Base-by-base conservation (phyloP, 2,888 invertebrate species). In the Mythimna vitellina region DNA sequence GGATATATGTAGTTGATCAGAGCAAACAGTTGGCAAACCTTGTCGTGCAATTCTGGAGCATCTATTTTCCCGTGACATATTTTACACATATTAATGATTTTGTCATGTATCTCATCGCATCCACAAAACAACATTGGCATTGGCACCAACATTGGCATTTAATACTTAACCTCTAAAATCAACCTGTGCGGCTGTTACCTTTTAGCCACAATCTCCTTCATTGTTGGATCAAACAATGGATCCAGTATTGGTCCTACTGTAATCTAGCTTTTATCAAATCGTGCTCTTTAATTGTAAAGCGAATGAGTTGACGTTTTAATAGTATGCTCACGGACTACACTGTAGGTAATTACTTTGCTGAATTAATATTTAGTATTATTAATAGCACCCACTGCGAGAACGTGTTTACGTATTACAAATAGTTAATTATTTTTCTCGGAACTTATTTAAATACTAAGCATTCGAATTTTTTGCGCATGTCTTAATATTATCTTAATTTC, bases 281-380 rank as follows among this genome's bases (percentile, higher is more conserved):
- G 62, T 70, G 51, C 5, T 60, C 29, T 76, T 69, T 70, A 73
- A 79, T 72, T 70, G 54, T 83, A 64, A 66, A 73, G 38, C 32
- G 25, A 83, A 82, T 73, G 65, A 80, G 70, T 76, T 60, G 76
- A 76, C 68, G 73, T 65, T 81, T 80, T 70, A 80, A 70, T 83
- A 49, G 35, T 49, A 66, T 58, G 68, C 54, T 80, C 63, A 71
- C 60, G 54, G 58, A 65, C 62, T 38, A 65, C 35, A 51, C 57
- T 14, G 74, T 42, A 22, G n/a, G 49, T 70, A 78, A 78, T 81
- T 81, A 70, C 60, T 66, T 77, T n/a, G n/a, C 35, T 17, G 22
- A 77, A 78, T 60, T 42, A 65, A 51, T 79, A 65, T 73, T 61
- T 56, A 17, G 42, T 49, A 51, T 51, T 70, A 53, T 69, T 69